phyloP scores from a whole-genome alignment of 2,888 invertebrate genomes.

The Zele albiditarsus region DNA sequence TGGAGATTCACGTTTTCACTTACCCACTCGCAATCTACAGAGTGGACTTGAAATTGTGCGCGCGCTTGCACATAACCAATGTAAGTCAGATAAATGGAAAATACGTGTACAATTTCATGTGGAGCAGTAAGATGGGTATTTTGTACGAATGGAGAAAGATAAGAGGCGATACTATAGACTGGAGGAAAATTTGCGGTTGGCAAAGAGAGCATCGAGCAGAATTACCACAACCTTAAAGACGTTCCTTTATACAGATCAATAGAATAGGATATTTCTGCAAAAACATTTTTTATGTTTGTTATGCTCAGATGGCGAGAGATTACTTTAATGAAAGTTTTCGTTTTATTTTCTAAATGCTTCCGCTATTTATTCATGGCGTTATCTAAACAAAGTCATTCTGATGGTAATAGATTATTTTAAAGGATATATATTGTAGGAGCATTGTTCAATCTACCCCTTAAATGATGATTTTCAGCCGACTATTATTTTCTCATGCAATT shows the following conservation, averaged over 20 bases:
- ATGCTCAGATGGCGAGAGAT: no score
- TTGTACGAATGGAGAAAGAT: not conserved
- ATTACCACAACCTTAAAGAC: not conserved
- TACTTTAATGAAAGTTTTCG: not conserved
- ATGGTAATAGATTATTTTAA: not conserved
- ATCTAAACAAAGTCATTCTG: constrained; percentile 1
- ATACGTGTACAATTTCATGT: constrained; percentile 8
- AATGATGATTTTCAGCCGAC: not conserved
- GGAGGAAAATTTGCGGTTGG: not conserved
- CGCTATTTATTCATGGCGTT: not conserved
- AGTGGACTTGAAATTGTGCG: not conserved
- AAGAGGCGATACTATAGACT: not conserved
- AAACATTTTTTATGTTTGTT: not conserved
- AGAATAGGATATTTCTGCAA: not conserved
- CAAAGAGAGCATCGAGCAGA: not conserved
- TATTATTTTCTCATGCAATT: constrained; percentile 32
- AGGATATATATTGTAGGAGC: not conserved
- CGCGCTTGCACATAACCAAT: not conserved
- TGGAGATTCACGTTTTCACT: constrained; percentile 18
- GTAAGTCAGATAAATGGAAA: not conserved
- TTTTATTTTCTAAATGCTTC: not conserved
- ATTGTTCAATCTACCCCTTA: not conserved
- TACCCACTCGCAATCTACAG: not conserved
- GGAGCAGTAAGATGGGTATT: not conserved
- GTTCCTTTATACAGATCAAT: not conserved